phyloP scores from a whole-genome alignment of 1,140 invertebrate genomes.

The Diorhabda carinulata region DNA sequence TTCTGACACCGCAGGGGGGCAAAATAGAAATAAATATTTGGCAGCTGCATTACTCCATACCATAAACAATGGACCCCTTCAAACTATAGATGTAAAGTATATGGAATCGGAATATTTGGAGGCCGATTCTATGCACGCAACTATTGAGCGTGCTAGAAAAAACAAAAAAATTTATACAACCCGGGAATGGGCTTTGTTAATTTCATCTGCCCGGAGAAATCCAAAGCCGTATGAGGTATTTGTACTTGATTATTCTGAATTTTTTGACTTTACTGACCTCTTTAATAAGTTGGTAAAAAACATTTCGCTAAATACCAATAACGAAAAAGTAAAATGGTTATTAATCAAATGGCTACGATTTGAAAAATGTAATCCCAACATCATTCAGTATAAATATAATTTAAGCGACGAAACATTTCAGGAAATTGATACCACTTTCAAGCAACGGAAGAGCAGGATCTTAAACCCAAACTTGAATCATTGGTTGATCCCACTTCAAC shows the following conservation, averaged over 20 bases:
- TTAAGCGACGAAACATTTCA: too few species aligned
- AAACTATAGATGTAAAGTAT: conserved; percentile 1
- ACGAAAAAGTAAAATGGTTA: conserved; percentile 8
- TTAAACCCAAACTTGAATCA: too few species aligned
- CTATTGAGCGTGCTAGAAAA: background rate
- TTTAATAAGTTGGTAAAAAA: background rate
- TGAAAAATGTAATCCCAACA: too few species aligned
- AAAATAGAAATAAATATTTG: conserved; percentile 9
- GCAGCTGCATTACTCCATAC: background rate
- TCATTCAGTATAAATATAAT: too few species aligned
- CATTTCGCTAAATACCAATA: background rate
- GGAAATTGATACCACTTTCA: too few species aligned
- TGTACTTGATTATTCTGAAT: background rate
- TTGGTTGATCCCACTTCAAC: too few species aligned
- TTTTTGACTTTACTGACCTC: background rate
- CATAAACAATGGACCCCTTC: background rate
- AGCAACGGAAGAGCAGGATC: too few species aligned
- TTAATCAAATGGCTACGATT: conserved; percentile 5
- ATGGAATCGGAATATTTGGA: conserved; percentile 5
- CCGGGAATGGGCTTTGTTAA: too few species aligned
- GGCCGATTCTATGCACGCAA: conserved; percentile 6
- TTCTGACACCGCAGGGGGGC: background rate
- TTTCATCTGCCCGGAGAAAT: too few species aligned
- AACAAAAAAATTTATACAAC: background rate
- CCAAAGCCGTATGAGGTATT: background rate